A percentile compares a stretch with the other conserved stretches of the same genome.
Conservation (phyloP, 35 echinoderm and acorn worm genomes). For the Ptychodera flava region DNA sequence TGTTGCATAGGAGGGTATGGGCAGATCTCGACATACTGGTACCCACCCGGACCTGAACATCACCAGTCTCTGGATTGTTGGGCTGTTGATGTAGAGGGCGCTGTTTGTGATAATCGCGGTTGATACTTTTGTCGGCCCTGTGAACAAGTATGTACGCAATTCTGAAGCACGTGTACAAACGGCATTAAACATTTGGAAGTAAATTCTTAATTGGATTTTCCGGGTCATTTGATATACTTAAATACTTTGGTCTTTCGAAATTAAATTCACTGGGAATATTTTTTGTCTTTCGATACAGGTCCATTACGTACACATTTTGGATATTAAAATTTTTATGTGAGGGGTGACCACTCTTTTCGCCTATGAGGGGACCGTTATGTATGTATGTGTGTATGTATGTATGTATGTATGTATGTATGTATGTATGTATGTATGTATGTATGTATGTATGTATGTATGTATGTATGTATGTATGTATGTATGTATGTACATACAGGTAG, state of each 20-base stretch:
- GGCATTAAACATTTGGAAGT: neutral
- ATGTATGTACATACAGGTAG: too few relatives aligned
- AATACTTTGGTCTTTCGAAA: neutral
- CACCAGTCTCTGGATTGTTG: too few relatives aligned
- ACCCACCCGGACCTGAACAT: too few relatives aligned
- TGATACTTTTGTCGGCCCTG: too few relatives aligned
- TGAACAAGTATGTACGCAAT: neutral
- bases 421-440: constrained; percentile 2
- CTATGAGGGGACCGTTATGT: neutral
- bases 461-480: constrained; percentile 2
- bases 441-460: constrained; percentile 2
- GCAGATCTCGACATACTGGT: too few relatives aligned
- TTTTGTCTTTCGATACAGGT: neutral
- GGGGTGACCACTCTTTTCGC: neutral
- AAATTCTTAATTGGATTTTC: neutral
- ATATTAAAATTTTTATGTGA: neutral
- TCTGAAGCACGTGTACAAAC: neutral
- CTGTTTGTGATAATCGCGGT: too few relatives aligned
- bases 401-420: constrained; percentile 2
- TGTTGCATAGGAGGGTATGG: too few relatives aligned
- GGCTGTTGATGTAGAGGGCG: too few relatives aligned
- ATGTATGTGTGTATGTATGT: neutral
- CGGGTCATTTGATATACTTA: neutral
- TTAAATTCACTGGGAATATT: neutral
- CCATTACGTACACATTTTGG: neutral